Percentiles rank a stretch among this genome's conserved stretches.
Conservation (phyloP, 2,888 invertebrate species). For the Branchellion lobata region DNA sequence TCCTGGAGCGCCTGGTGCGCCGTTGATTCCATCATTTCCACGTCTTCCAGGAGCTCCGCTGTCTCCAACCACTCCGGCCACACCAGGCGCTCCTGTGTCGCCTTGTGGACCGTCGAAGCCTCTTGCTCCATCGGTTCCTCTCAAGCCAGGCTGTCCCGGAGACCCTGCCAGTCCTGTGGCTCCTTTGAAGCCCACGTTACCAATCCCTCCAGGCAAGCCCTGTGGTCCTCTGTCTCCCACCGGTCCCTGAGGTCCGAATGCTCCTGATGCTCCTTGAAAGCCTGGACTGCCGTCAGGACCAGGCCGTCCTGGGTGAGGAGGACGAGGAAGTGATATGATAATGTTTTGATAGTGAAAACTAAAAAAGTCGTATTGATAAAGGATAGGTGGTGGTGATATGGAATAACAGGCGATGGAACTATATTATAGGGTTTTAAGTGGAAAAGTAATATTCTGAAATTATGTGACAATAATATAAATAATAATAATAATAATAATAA, state of each 20-base stretch:
- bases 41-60: conserved; percentile 11
- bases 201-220: not conserved
- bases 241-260: not conserved
- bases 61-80: conserved; percentile 13
- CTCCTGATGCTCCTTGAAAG: conserved; percentile 26
- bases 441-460: no score
- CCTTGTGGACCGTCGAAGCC: not conserved
- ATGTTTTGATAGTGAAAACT: no score
- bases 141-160: not conserved
- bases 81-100: not conserved
- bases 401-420: not conserved
- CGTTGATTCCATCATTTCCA: conserved; percentile 1
- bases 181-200: conserved; percentile 8
- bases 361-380: no score
- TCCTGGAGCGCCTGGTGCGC: conserved; percentile 14
- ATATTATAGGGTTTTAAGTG: no score
- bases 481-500: no score
- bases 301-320: not conserved
- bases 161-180: not conserved
- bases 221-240: not conserved
- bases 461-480: no score
- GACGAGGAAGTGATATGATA: no score
- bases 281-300: conserved; percentile 33
- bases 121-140: conserved; percentile 7
- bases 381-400: not conserved